Evolutionary conservation across 2,797 vertebrate species (phyloP), one percentile per base, ranked within the genome.

Genomic region (Phalanger gymnotis): DNA sequence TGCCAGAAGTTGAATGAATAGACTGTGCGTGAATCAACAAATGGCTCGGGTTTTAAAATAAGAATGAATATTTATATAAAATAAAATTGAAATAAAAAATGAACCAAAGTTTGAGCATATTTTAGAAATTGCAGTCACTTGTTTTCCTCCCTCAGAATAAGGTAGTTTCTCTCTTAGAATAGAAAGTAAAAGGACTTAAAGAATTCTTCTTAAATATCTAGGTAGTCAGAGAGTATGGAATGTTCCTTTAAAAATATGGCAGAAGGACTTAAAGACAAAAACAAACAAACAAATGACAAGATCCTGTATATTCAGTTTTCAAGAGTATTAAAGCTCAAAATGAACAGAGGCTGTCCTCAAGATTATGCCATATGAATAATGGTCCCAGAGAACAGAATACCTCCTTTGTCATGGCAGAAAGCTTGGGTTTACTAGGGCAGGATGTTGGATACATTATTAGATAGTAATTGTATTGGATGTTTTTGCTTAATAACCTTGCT

Each of bases 1-100:
- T 56, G 90, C 91, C 93, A 95, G 94, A 97, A 66, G 31, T 22
- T 40, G 6, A 73, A 40, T 73, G 14, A 73, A 57, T 96, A 94
- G 92, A 95, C 93, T 66, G 93, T 90, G 54, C 95, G 81, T 61
- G 53, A 91, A 55, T 57, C 55, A 3, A 93, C 40, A 16, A 73
- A 73, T 73, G 66, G n/a, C 34, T 5, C 66, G 40, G 66, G n/a
- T 40, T 73, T 66, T 73, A 40, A 73, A 73, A 73, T 40, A 73
- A 40, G n/a, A 73, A 73, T 73, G 5, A n/a, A 66, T 66, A 16
- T 73, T 40, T 6, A 40, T 40, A 22, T 22, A 73, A 73, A 40
- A 73, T 25, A 73, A 40, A 40, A 73, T 40, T 73, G 19, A 22
- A 40, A 66, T 40, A 40, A 73, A 73, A n/a, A 66, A n/a, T 57